These are phyloP conservation scores for Furcifer pardalis DNA, from an alignment of 2,797 vertebrate species.

Conservation along the genomic window DNA sequence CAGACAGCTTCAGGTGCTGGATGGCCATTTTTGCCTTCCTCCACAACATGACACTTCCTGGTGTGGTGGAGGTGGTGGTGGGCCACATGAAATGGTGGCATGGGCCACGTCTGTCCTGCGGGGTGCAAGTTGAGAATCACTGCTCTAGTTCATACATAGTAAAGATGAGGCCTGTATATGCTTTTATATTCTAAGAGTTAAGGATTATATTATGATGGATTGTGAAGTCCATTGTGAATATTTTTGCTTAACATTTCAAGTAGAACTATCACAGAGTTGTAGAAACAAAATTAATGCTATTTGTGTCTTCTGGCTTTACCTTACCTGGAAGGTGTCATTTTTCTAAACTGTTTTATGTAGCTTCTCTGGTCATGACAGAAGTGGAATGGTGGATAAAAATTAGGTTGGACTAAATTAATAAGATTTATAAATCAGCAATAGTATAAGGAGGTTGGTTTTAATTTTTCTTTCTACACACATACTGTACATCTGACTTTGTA, in stretches of 20 bases:
- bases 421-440: background rate
- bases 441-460: background rate
- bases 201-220: background rate
- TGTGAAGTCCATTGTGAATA: background rate
- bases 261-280: background rate
- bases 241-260: background rate
- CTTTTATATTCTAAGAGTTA: background rate
- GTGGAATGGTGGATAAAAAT: background rate
- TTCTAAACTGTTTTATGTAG: background rate
- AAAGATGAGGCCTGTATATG: background rate
- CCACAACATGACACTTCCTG: too few species aligned
- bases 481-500: too few species aligned
- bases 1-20: too few species aligned
- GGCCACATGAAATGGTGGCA: too few species aligned
- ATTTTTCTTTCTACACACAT: background rate
- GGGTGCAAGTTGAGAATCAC: too few species aligned
- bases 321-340: background rate
- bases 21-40: too few species aligned
- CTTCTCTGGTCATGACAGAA: background rate
- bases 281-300: background rate
- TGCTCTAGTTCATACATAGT: background rate
- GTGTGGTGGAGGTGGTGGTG: too few species aligned
- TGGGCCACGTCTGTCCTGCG: too few species aligned
- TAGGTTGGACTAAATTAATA: background rate
- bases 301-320: background rate